These are phyloP conservation scores for Zaprionus camerounensis DNA, from an alignment of 1,140 invertebrate species.

Conservation along the genomic window DNA sequence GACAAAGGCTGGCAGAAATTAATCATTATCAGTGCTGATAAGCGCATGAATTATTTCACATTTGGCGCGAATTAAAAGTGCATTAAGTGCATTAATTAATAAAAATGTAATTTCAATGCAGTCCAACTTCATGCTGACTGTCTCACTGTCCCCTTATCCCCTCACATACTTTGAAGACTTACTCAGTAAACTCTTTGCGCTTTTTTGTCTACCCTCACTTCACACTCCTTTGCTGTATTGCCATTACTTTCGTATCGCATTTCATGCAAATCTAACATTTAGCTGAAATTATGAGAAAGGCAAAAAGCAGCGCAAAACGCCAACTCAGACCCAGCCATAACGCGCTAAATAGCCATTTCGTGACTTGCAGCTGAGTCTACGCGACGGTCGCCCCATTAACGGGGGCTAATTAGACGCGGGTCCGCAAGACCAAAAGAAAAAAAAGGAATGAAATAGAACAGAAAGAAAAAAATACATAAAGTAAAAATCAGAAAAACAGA, in stretches of 20 bases:
- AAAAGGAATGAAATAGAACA: conserved; percentile 10
- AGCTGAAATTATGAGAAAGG: conserved; percentile 46
- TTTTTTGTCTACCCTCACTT: conserved; percentile 11
- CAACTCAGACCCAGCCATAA: conserved; percentile 59
- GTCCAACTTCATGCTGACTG: conserved; percentile 8
- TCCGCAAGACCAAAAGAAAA: background rate
- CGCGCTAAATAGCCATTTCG: conserved; percentile 74
- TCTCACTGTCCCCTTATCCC: background rate
- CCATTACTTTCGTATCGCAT: conserved; percentile 48
- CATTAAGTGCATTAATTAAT: conserved; percentile 77
- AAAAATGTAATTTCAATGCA: conserved; percentile 35
- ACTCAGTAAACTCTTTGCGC: background rate
- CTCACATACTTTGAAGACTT: background rate
- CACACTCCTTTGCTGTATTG: background rate
- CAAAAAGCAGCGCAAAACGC: conserved; percentile 53
- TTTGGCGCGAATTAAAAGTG: conserved; percentile 74
- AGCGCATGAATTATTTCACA: conserved; percentile 77
- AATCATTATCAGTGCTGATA: conserved; percentile 79
- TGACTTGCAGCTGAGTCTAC: conserved; percentile 78
- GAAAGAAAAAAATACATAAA: conserved; percentile 12
- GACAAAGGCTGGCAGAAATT: conserved; percentile 60
- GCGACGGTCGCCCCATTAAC: conserved; percentile 69
- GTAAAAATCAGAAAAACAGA: background rate
- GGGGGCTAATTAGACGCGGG: conserved; percentile 68
- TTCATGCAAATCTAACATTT: conserved; percentile 77